phyloP scores from a whole-genome alignment of 1,140 invertebrate species.

The Sycophaga agraensis region DNA sequence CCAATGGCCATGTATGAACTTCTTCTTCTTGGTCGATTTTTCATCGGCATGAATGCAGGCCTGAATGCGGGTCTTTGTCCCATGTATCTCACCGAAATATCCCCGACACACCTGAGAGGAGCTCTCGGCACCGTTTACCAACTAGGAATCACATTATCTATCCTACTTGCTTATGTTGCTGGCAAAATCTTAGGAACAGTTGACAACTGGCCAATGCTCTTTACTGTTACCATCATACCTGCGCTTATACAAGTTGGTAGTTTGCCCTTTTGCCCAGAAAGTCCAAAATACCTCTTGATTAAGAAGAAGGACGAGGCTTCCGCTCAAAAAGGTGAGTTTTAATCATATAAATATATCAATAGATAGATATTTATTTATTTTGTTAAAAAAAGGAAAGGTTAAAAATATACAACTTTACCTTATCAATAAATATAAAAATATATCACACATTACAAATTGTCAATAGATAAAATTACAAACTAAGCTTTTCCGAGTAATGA shows the following conservation, averaged over 20 bases:
- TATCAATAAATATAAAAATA: too few relatives aligned
- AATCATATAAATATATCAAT: background rate
- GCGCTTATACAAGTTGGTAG: constrained; percentile 70
- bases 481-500: too few relatives aligned
- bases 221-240: constrained; percentile 76
- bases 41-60: constrained; percentile 86
- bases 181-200: constrained; percentile 73
- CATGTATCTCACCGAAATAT: constrained; percentile 87
- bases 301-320: constrained; percentile 72
- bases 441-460: too few relatives aligned
- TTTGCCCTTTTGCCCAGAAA: constrained; percentile 86
- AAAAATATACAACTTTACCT: too few relatives aligned
- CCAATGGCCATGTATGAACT: constrained; percentile 69
- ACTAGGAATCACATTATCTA: constrained; percentile 85
- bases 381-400: constrained; percentile 30
- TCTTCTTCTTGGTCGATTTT: constrained; percentile 74
- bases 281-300: constrained; percentile 81
- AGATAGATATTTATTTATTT: background rate
- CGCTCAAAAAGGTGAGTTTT: constrained; percentile 75
- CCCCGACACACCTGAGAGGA: constrained; percentile 76
- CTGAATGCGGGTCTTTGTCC: constrained; percentile 82
- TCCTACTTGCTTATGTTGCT: constrained; percentile 79
- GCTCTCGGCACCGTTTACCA: constrained; percentile 87
- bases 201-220: constrained; percentile 66
- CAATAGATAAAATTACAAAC: too few relatives aligned